These are phyloP conservation scores for Propithecus perrieri DNA, from an alignment of 2,797 vertebrate genomes.

Conservation along the genomic window DNA sequence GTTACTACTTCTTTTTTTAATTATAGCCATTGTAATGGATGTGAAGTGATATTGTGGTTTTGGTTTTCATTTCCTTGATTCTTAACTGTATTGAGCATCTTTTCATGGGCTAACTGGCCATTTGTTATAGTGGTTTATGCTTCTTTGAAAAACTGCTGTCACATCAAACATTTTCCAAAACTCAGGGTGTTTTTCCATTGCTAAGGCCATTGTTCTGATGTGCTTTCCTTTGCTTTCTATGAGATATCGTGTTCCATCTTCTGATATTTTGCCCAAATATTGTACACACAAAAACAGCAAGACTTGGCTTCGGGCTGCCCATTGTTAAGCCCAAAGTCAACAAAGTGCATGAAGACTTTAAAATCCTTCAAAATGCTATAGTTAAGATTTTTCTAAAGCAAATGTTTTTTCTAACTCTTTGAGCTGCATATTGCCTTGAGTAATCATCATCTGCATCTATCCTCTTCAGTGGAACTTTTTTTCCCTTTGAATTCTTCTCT, in stretches of 20 bases:
- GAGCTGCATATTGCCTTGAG: constrained; percentile 95
- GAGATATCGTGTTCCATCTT: neutral
- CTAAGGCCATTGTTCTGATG: neutral
- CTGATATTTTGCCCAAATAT: neutral
- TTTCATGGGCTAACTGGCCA: neutral
- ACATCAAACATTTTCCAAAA: constrained; percentile 34
- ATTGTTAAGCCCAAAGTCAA: neutral
- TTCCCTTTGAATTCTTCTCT: constrained; percentile 94
- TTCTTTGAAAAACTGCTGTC: constrained; percentile 29
- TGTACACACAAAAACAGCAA: neutral
- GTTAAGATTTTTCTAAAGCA: constrained; percentile 89
- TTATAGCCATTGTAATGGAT: neutral
- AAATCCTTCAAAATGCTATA: constrained; percentile 16
- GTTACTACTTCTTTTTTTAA: neutral
- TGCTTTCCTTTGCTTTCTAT: constrained; percentile 21
- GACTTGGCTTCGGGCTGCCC: neutral
- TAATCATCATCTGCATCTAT: constrained; percentile 96
- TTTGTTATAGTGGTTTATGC: neutral
- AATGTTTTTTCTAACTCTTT: constrained; percentile 91
- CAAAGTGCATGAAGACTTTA: neutral
- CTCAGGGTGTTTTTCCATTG: constrained; percentile 48
- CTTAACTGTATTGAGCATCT: neutral
- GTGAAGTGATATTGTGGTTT: neutral
- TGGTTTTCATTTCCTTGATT: constrained; percentile 4
- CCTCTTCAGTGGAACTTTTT: constrained; percentile 91